Percentiles rank a stretch among this genome's conserved stretches.
These are phyloP conservation scores for Platysteira castanea DNA, from an alignment of 2,113 vertebrate species.

Conservation along the genomic window DNA sequence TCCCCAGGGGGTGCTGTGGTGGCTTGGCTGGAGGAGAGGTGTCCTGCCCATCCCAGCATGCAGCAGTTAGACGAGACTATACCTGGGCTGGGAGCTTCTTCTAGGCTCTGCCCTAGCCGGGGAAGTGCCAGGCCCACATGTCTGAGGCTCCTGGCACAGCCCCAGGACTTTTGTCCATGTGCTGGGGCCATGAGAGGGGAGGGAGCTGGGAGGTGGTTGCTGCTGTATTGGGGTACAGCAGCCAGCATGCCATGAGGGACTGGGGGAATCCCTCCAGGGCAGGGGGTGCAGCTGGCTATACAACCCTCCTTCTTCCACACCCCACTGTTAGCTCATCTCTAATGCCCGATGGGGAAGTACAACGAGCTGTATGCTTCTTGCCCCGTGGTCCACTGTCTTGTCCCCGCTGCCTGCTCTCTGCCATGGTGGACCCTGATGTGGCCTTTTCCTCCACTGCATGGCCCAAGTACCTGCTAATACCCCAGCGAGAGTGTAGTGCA, in stretches of 20 bases:
- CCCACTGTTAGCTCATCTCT: not conserved
- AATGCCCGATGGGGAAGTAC: not conserved
- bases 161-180: not conserved
- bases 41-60: not conserved
- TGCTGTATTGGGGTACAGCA: not conserved
- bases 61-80: not conserved
- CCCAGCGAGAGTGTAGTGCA: not conserved
- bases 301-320: not conserved
- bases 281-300: fast-evolving
- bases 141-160: not conserved
- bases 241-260: fast-evolving
- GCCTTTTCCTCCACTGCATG: not conserved
- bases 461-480: not conserved
- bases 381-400: fast-evolving
- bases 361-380: not conserved
- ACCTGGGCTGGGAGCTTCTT: not conserved
- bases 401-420: not conserved
- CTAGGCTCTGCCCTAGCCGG: not conserved
- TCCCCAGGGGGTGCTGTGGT: not conserved
- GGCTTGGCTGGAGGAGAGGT: not conserved
- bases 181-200: not conserved
- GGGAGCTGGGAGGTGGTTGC: not conserved
- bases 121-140: not conserved
- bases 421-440: not conserved
- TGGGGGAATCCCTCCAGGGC: not conserved